Evolutionary conservation across 1,140 invertebrate genomes (phyloP), one percentile per base, ranked within the genome.

Genomic region (Parasteatoda tepidariorum): DNA sequence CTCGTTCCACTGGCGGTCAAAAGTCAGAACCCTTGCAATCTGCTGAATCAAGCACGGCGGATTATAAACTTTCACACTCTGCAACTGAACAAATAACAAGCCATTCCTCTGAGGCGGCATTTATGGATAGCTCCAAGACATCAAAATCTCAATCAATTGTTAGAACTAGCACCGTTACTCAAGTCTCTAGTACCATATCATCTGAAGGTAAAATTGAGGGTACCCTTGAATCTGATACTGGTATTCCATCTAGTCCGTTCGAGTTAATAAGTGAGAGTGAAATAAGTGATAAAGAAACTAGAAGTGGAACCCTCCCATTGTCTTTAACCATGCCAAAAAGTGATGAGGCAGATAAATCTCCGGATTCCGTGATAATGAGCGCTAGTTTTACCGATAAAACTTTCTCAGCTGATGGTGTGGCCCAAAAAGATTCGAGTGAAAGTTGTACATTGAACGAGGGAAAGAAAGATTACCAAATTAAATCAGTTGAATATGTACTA

Each of bases 191-290:
- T n/a, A 24, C 68, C 11, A 30, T 41, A 28, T 54, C 28, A 30
- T 31, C 34, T 28, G 38, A 28, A 22, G 24, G 5, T 0, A 54
- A 34, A 0, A 54, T 33, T 26, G n/a, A n/a, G n/a, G n/a, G n/a
- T n/a, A n/a, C n/a, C n/a, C 41, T 41, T 15, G 41, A 71, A 4
- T 71, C 41, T 24, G 68, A 71, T 54, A 71, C 68, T 4, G 68
- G 68, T 6, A 54, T 71, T 26, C 68, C 68, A 54, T 54, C 41
- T 5, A 71, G 68, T 31, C 68, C 68, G 22, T 71, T 71, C n/a
- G 68, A 71, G 11, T 2, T 71, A 13, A 54, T 71, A 26, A 71
- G 68, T 55, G 66, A 68, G 24, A 24, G 66, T 38, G 68, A 71
- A 54, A 4, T 71, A 28, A 71, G 38, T 71, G 68, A 71, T 26